Conservation (phyloP, 2,888 invertebrate species). For the Apotomis capreana region DNA sequence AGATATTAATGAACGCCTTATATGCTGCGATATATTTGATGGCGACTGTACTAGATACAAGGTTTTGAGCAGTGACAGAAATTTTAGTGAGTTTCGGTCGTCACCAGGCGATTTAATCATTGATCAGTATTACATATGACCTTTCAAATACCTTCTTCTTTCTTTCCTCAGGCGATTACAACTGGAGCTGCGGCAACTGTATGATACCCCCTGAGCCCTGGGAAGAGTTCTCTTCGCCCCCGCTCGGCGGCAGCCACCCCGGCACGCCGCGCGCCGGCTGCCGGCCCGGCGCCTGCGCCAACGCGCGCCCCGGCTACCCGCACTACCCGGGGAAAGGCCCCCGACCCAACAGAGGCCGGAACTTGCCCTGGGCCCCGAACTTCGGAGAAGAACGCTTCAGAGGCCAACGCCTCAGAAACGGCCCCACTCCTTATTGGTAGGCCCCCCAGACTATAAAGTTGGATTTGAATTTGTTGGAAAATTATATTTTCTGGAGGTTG, state of each 20-base stretch:
- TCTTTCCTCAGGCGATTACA: slow-evolving; percentile 64
- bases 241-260: slow-evolving; percentile 63
- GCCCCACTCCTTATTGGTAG: slow-evolving; percentile 75
- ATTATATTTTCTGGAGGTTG: slow-evolving; percentile 25
- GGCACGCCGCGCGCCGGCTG: slow-evolving; percentile 72
- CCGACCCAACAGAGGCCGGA: slow-evolving; percentile 64
- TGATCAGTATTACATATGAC: too few relatives aligned
- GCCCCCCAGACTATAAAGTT: neutral
- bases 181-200: slow-evolving; percentile 69
- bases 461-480: slow-evolving; percentile 28
- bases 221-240: slow-evolving; percentile 66
- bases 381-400: slow-evolving; percentile 72
- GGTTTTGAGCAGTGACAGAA: too few relatives aligned
- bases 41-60: too few relatives aligned
- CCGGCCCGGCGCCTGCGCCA: slow-evolving; percentile 67
- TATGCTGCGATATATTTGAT: too few relatives aligned
- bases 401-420: slow-evolving; percentile 70
- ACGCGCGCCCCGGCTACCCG: slow-evolving; percentile 57
- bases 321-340: slow-evolving; percentile 64
- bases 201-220: slow-evolving; percentile 68
- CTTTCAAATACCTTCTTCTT: neutral
- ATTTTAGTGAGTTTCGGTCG: too few relatives aligned
- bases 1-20: too few relatives aligned
- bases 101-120: too few relatives aligned
- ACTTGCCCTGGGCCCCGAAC: slow-evolving; percentile 72